phyloP scores from a whole-genome alignment of 2,113 vertebrate genomes.

The Antigone vipio region DNA sequence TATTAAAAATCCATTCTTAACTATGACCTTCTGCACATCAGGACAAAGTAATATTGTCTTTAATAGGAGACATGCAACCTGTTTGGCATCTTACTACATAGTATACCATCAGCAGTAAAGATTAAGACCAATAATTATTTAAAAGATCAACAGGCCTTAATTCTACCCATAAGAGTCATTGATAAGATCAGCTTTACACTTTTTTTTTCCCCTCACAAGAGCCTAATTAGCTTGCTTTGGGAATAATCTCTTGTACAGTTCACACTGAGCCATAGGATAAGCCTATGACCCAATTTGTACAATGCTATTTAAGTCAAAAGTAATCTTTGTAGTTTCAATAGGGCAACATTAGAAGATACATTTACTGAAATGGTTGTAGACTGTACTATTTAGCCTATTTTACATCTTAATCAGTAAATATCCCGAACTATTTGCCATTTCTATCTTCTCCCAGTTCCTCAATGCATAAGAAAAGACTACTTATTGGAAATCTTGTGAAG shows the following conservation, averaged over 20 bases:
- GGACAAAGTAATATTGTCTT: background rate
- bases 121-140: background rate
- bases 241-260: background rate
- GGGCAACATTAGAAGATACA: background rate
- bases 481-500: background rate
- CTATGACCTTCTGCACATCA: background rate
- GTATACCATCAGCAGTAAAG: background rate
- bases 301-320: background rate
- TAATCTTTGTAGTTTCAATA: background rate
- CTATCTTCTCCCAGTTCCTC: background rate
- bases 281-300: background rate
- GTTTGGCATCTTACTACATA: background rate
- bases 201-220: background rate
- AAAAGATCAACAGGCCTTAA: background rate
- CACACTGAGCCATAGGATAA: background rate
- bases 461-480: background rate
- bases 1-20: background rate
- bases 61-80: background rate
- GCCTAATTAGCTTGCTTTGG: background rate
- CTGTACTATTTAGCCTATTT: background rate
- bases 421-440: background rate
- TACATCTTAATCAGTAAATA: background rate
- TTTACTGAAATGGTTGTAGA: background rate
- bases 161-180: background rate
- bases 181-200: background rate